Percentiles rank a stretch among this genome's conserved stretches.
These are phyloP conservation scores for Sciurus carolinensis DNA, from an alignment of 2,797 vertebrate species.

Conservation along the genomic window DNA sequence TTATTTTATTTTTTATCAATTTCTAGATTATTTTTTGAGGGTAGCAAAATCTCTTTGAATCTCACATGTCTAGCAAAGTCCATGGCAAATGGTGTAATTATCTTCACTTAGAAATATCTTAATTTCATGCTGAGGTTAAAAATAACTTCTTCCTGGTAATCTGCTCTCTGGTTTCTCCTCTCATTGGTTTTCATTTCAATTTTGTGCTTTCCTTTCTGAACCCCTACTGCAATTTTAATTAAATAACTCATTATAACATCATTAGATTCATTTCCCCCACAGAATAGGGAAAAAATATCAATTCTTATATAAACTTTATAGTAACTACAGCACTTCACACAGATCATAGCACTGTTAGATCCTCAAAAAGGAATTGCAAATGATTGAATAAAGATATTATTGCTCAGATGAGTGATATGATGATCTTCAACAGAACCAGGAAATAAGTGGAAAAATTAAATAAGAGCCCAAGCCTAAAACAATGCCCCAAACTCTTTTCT, in stretches of 20 bases:
- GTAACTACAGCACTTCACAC: background rate
- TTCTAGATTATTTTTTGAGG: background rate
- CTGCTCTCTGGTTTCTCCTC: background rate
- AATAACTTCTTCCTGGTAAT: background rate
- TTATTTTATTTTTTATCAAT: no score
- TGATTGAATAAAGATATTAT: background rate
- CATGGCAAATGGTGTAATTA: background rate
- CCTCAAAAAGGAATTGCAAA: background rate
- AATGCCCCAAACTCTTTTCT: background rate
- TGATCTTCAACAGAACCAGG: background rate
- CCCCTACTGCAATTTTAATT: background rate
- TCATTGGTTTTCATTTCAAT: background rate
- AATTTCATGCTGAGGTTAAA: background rate
- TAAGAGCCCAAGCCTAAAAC: background rate
- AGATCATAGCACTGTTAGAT: background rate
- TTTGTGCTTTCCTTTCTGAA: background rate
- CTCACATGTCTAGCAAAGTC: background rate
- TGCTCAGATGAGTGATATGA: background rate
- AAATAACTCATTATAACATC: background rate
- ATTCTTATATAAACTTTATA: background rate
- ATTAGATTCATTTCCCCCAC: background rate
- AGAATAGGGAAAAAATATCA: background rate
- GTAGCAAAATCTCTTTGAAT: background rate
- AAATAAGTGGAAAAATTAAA: background rate
- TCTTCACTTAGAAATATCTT: background rate